phyloP scores from a whole-genome alignment of 2,113 vertebrate species.

The Trematomus loennbergii region DNA sequence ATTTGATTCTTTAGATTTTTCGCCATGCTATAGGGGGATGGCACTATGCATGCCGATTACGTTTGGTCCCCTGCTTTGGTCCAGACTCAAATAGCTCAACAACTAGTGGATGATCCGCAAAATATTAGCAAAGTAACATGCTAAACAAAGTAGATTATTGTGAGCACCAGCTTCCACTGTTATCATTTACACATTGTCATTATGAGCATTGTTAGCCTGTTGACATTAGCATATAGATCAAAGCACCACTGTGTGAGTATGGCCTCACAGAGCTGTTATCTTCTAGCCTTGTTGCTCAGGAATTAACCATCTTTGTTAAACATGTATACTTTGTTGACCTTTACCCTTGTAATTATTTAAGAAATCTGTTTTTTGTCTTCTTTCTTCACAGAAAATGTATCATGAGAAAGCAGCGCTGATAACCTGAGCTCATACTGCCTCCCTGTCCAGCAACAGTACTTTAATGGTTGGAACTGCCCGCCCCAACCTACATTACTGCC shows the following conservation, averaged over 20 bases:
- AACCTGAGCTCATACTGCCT: slow-evolving; percentile 67
- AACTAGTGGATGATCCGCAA: not conserved
- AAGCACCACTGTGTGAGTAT: not conserved
- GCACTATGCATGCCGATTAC: not conserved
- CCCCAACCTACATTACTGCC: slow-evolving; percentile 77
- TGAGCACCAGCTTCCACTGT: not conserved
- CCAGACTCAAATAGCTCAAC: not conserved
- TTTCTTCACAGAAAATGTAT: slow-evolving; percentile 64
- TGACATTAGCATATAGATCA: not conserved
- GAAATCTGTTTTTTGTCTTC: not conserved
- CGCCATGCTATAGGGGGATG: not conserved
- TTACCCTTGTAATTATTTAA: not conserved
- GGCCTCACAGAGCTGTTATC: not conserved
- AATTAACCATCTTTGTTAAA: not conserved
- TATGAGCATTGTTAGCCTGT: not conserved
- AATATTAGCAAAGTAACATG: slow-evolving; percentile 2
- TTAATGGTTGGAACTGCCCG: slow-evolving; percentile 81
- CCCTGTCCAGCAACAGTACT: slow-evolving; percentile 68
- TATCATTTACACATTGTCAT: not conserved
- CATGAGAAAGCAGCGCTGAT: slow-evolving; percentile 46
- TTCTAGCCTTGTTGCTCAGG: not conserved
- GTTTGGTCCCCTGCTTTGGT: not conserved
- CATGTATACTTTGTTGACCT: not conserved
- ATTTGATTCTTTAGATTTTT: slow-evolving; percentile 25
- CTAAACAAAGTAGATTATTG: not conserved